Evolutionary conservation across 1,140 invertebrate species (phyloP), one percentile per base, ranked within the genome.

Genomic region (Himalopsyche phryganea): DNA sequence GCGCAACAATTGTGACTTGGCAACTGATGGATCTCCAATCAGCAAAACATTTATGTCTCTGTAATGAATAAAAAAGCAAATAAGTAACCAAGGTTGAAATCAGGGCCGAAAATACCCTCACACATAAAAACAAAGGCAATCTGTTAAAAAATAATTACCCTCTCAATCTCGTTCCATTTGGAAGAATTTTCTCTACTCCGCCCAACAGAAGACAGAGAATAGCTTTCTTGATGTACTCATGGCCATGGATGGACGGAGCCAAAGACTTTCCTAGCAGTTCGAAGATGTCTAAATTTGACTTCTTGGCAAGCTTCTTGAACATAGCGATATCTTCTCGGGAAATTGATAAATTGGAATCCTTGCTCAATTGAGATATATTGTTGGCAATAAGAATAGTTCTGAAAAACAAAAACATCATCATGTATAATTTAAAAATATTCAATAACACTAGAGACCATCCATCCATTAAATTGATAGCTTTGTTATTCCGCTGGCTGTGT

Each of bases 11-110:
- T 99, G 98, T 0, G 96, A 99, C 77, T 99, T 99, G 2, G 97
- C 97, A 41, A 99, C 97, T 47, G 94, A 97, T 0, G 98, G 98
- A 83, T 99, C 98, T 41, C 98, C 98, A 69, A 99, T 98, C 0
- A 99, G 78, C 13, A 99, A 78, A 28, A 99, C 80, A 74, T 99
- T 99, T 45, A 99, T 97, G 70, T 99, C 98, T 65, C 89, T 90
- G 69, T 15, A 74, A 71, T 3, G 23, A 3, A 28, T n/a, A n/a
- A n/a, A n/a, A n/a, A n/a, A n/a, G n/a, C n/a, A n/a, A n/a, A n/a
- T n/a, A n/a, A n/a, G n/a, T n/a, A n/a, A n/a, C n/a, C n/a, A n/a
- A n/a, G n/a, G n/a, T n/a, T n/a, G n/a, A n/a, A n/a, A n/a, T n/a
- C n/a, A n/a, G n/a, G n/a, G n/a, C n/a, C n/a, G n/a, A n/a, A n/a